Percentiles rank a stretch among this genome's conserved stretches.
These are phyloP conservation scores for Cephus runcator DNA, from an alignment of 2,888 invertebrate species.

Conservation along the genomic window DNA sequence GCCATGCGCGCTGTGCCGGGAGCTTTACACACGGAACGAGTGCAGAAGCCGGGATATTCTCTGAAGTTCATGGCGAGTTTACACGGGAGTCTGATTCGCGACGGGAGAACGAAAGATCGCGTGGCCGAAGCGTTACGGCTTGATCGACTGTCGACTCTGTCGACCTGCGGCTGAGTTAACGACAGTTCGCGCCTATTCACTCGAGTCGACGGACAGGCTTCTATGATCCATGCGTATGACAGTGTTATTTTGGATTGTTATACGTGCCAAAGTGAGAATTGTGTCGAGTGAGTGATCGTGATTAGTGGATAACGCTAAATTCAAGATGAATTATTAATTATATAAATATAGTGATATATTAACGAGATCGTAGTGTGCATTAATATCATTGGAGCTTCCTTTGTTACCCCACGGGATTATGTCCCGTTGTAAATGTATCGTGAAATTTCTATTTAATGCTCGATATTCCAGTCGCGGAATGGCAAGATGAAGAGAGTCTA, in stretches of 20 bases:
- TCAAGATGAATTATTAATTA: too few species aligned
- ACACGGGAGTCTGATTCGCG: not conserved
- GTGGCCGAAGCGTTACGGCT: not conserved
- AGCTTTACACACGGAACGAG: not conserved
- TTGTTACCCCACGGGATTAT: not conserved
- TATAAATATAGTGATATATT: not conserved
- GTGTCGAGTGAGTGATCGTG: not conserved
- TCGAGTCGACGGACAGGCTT: not conserved
- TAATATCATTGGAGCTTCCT: not conserved
- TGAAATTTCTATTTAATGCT: not conserved
- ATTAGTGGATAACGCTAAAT: not conserved
- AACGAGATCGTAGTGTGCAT: not conserved
- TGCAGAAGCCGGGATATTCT: not conserved
- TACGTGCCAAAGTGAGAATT: not conserved
- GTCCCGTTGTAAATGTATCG: not conserved
- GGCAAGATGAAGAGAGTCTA: not conserved
- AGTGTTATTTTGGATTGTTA: not conserved
- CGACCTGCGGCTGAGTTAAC: not conserved
- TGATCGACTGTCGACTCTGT: not conserved
- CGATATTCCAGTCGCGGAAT: not conserved
- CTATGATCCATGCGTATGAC: not conserved
- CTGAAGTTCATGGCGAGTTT: not conserved
- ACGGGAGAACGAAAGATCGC: not conserved
- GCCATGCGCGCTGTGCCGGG: constrained; percentile 1
- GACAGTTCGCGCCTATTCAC: not conserved